These are phyloP conservation scores for Drosophila hawaiiensis DNA, from an alignment of 2,888 invertebrate genomes.

Conservation along the genomic window DNA sequence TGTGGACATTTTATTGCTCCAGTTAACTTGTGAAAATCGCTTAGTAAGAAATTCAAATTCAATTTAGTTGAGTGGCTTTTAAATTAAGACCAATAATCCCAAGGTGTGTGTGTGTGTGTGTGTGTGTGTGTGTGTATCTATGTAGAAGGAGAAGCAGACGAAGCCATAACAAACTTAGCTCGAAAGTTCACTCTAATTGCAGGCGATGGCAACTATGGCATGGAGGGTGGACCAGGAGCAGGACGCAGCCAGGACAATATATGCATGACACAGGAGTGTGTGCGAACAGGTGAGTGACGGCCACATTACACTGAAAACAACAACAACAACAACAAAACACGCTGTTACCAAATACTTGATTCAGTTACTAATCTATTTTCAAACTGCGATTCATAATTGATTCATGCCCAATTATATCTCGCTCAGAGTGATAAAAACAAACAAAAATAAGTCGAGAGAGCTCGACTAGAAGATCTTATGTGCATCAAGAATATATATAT, in stretches of 20 bases:
- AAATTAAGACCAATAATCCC: slow-evolving; percentile 30
- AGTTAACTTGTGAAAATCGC: slow-evolving; percentile 28
- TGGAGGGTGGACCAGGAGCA: slow-evolving; percentile 2
- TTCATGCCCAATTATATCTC: not conserved
- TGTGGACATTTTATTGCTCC: not conserved
- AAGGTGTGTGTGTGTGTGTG: not conserved
- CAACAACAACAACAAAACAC: not conserved
- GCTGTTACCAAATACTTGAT: not conserved
- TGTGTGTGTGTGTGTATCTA: slow-evolving; percentile 4
- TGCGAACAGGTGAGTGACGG: slow-evolving; percentile 87
- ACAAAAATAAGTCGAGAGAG: not conserved
- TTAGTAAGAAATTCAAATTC: slow-evolving; percentile 69
- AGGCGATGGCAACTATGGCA: slow-evolving; percentile 47
- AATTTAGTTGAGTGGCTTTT: slow-evolving; percentile 72
- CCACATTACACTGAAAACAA: not conserved
- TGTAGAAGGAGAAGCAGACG: not conserved
- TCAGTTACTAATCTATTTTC: not conserved
- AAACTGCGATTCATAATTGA: not conserved
- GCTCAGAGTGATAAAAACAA: not conserved
- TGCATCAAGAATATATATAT: not conserved
- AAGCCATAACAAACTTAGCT: slow-evolving; percentile 24
- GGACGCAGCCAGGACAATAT: slow-evolving; percentile 75
- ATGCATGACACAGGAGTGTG: slow-evolving; percentile 88
- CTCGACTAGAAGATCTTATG: not conserved
- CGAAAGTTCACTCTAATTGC: slow-evolving; percentile 55